phyloP scores from a whole-genome alignment of 2,113 vertebrate species.

The Columba janthina region DNA sequence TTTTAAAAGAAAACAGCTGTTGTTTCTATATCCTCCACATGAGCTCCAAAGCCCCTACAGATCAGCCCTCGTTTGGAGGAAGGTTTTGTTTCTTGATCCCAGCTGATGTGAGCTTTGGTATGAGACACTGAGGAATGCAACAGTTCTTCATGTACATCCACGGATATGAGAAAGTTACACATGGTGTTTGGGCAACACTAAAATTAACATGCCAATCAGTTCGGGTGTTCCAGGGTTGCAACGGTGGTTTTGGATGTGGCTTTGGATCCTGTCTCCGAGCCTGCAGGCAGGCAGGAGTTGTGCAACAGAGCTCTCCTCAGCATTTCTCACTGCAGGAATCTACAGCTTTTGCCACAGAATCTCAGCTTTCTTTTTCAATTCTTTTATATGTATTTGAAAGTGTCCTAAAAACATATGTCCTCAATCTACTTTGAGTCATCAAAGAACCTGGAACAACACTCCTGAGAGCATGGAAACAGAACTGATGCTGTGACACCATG shows the following conservation, averaged over 20 bases:
- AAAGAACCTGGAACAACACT: not conserved
- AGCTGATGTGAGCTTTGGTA: not conserved
- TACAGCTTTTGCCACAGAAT: not conserved
- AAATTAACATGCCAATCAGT: not conserved
- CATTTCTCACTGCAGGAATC: not conserved
- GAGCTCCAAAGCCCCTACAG: not conserved
- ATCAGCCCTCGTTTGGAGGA: not conserved
- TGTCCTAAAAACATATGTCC: not conserved
- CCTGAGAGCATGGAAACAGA: not conserved
- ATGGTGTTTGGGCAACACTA: not conserved
- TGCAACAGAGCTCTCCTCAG: not conserved
- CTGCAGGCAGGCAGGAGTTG: not conserved
- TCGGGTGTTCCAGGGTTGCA: not conserved
- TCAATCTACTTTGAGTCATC: constrained; percentile 10
- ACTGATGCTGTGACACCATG: not conserved
- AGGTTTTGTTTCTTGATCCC: not conserved
- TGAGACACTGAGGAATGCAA: not conserved
- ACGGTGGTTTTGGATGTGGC: not conserved
- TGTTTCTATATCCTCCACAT: not conserved
- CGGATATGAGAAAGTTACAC: not conserved
- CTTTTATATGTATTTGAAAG: not conserved
- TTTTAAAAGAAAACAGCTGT: not conserved
- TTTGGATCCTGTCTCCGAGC: not conserved
- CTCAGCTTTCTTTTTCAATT: not conserved
- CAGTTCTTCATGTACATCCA: not conserved